A percentile compares a stretch with the other conserved stretches of the same genome.
Conservation (phyloP, 2,797 vertebrate species). For the Prunella strophiata region DNA sequence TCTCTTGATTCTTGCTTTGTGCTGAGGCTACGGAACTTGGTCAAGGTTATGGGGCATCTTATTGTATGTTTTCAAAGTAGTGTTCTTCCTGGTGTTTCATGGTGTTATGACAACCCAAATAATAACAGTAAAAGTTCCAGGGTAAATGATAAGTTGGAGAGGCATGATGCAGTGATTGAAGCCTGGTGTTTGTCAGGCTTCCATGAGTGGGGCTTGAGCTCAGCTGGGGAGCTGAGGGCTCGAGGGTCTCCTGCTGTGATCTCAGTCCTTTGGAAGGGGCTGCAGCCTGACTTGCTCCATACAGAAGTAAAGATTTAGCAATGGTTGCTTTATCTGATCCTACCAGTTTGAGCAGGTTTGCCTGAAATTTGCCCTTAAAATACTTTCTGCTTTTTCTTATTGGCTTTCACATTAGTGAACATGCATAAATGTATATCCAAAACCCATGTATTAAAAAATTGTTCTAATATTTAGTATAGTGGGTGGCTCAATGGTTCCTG, state of each 20-base stretch:
- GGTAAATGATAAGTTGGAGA: neutral
- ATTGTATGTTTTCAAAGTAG: neutral
- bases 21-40: neutral
- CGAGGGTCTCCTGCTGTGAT: accelerated
- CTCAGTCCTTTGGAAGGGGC: neutral
- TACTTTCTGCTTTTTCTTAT: neutral
- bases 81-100: neutral
- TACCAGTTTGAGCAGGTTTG: neutral
- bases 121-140: neutral
- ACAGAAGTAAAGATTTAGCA: neutral
- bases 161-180: neutral
- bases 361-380: neutral
- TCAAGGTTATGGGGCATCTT: neutral
- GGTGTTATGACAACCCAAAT: neutral
- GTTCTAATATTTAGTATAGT: neutral
- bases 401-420: neutral
- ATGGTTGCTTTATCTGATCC: neutral
- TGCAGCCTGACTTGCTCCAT: neutral
- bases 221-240: neutral
- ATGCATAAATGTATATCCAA: neutral
- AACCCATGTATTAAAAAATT: neutral
- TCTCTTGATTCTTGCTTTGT: neutral
- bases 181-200: neutral
- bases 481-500: neutral
- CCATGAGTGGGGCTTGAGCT: neutral